Base-by-base conservation (phyloP, 2,797 vertebrate species). In the Cephalopachus bancanus region DNA sequence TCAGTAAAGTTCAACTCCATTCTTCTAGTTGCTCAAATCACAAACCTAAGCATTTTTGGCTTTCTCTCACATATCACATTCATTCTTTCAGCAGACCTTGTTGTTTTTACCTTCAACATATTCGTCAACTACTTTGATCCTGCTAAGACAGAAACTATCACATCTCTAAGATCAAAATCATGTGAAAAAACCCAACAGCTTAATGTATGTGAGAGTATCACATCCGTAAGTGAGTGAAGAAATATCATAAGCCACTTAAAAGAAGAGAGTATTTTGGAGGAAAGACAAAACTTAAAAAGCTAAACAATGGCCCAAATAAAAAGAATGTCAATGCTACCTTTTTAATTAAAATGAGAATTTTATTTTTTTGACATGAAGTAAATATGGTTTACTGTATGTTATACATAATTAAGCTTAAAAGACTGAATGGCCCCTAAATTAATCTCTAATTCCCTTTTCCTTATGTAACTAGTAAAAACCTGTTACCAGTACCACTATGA, bases 221-320 rank as follows among this genome's bases (percentile, higher is more conserved):
- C 17, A 92, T 37, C 49, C 24, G 30, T 7, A 2, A 33, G 4
- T 15, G 33, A 87, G 75, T 85, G 60, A 72, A 95, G 81, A 60
- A 74, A 72, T 65, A 60, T n/a, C 33, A 76, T 16, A 69, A 87
- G 37, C 30, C 30, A 72, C 49, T 74, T 44, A 44, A 62, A n/a
- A 86, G 44, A 74, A 71, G 51, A 83, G 60, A 91, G 28, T 74
- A 95, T 88, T 26, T 12, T 49, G 79, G 80, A 89, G 10, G 59
- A 90, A 10, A 95, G 2, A 93, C n/a, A n/a, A 95, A 94, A 79
- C 59, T 72, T 92, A 91, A 76, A 44, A 72, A 60, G 26, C 44
- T 93, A 91, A 93, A 79, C 12, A 57, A 55, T 72, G 84, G 5
- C 49, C 67, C 83, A 78, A 88, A 91, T 69, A 81, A 78, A 81